phyloP scores from a whole-genome alignment of 2,113 vertebrate species.

The Heptranchias perlo region DNA sequence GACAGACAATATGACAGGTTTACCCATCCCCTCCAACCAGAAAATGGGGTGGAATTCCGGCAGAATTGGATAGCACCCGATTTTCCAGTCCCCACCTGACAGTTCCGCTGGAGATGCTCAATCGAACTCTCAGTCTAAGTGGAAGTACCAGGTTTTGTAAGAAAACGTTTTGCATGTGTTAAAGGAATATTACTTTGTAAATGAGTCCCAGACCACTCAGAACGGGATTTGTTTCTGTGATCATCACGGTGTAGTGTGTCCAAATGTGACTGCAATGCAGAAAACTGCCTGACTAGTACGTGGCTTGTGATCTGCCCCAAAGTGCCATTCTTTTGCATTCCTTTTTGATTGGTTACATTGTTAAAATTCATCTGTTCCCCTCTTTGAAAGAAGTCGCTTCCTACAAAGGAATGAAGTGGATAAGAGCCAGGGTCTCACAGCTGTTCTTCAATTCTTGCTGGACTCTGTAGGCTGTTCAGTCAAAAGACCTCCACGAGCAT shows the following conservation, averaged over 20 bases:
- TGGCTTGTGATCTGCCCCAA: background rate
- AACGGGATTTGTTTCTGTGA: background rate
- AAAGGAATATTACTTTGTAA: background rate
- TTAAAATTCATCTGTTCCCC: background rate
- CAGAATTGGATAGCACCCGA: background rate
- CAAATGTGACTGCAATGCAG: background rate
- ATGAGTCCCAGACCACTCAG: background rate
- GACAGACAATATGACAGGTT: background rate
- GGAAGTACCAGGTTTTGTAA: background rate
- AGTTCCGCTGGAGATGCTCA: background rate
- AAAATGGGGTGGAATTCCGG: background rate
- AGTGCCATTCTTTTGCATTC: background rate
- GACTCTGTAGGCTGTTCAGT: background rate
- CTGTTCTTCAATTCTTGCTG: background rate
- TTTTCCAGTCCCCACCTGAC: no score
- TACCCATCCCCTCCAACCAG: background rate
- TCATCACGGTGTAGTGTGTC: background rate
- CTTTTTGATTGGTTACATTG: background rate
- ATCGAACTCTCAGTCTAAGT: background rate
- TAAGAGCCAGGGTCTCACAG: background rate
- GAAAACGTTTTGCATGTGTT: background rate
- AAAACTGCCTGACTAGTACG: background rate
- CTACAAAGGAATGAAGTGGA: background rate
- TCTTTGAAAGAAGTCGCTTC: background rate
- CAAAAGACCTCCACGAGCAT: background rate